These are phyloP conservation scores for Cremastobaeus sp. DNA, from an alignment of 2,888 invertebrate species.

Conservation along the genomic window DNA sequence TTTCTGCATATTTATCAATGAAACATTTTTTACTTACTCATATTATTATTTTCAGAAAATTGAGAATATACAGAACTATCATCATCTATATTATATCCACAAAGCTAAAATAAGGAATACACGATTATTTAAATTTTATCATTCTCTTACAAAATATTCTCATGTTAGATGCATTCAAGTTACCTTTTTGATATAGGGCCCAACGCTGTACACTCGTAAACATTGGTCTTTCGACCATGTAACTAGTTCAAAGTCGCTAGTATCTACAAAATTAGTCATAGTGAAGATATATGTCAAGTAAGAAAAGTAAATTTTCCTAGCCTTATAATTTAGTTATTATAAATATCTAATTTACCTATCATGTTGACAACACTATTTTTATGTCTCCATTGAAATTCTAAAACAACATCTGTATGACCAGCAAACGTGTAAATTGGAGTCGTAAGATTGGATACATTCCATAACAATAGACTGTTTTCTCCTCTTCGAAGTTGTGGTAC, in stretches of 20 bases:
- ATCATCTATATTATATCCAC: constrained; percentile 84
- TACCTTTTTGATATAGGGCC: constrained; percentile 88
- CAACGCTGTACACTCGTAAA: constrained; percentile 93
- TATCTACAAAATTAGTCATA: constrained; percentile 73
- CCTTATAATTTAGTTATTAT: too few relatives aligned
- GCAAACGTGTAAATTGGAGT: constrained; percentile 92
- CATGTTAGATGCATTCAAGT: constrained; percentile 23
- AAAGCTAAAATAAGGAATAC: constrained; percentile 80
- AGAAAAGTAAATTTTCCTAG: not conserved
- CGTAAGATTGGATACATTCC: constrained; percentile 86
- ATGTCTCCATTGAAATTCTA: constrained; percentile 96
- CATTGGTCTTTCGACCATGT: constrained; percentile 98
- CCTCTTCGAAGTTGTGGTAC: constrained; percentile 94
- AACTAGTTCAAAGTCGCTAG: constrained; percentile 88
- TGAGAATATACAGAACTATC: constrained; percentile 73
- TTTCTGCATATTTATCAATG: not conserved
- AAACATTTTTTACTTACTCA: constrained; percentile 65
- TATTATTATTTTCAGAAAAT: constrained; percentile 74
- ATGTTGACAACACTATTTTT: constrained; percentile 78
- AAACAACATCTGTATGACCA: constrained; percentile 95
- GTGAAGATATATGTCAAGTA: not conserved
- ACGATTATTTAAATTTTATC: constrained; percentile 13
- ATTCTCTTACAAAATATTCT: not conserved
- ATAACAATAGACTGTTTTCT: constrained; percentile 89
- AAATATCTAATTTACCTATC: constrained; percentile 30